These are phyloP conservation scores for Zaprionus inermis DNA, from an alignment of 1,140 invertebrate species.

Conservation along the genomic window DNA sequence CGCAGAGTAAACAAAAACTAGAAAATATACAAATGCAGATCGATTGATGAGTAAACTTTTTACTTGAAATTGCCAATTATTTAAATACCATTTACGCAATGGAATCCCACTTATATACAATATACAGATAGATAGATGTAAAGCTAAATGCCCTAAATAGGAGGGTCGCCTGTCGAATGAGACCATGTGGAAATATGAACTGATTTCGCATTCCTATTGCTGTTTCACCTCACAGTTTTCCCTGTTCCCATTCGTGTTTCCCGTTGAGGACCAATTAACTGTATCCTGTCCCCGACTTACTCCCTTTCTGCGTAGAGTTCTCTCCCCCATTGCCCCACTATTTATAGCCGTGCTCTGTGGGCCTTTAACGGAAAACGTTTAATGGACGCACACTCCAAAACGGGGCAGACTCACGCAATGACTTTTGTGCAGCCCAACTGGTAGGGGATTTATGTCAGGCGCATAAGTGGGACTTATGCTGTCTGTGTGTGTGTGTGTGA, in stretches of 20 bases:
- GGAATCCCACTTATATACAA: not conserved
- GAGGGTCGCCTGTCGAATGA: not conserved
- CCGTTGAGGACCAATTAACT: constrained; percentile 33
- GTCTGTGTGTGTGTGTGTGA: not conserved
- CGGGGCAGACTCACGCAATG: constrained; percentile 35
- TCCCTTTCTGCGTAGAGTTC: not conserved
- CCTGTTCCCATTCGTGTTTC: not conserved
- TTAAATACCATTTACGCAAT: not conserved
- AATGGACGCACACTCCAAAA: constrained; percentile 39
- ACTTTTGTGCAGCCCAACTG: constrained; percentile 10
- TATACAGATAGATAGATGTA: not conserved
- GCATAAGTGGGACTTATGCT: not conserved
- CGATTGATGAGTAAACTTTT: constrained; percentile 6
- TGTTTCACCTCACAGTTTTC: not conserved
- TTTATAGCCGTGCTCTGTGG: constrained; percentile 33
- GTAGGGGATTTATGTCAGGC: constrained; percentile 38
- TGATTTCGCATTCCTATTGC: constrained; percentile 1
- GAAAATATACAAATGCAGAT: constrained; percentile 14
- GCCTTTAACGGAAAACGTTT: constrained; percentile 40
- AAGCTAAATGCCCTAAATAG: not conserved
- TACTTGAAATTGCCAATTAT: not conserved
- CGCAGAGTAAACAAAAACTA: constrained; percentile 10
- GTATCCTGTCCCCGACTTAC: constrained; percentile 14
- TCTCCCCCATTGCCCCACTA: constrained; percentile 19
- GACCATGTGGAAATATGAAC: no score